Conservation (phyloP, 2,888 invertebrate species). For the Caenorhabditis macrosperma region DNA sequence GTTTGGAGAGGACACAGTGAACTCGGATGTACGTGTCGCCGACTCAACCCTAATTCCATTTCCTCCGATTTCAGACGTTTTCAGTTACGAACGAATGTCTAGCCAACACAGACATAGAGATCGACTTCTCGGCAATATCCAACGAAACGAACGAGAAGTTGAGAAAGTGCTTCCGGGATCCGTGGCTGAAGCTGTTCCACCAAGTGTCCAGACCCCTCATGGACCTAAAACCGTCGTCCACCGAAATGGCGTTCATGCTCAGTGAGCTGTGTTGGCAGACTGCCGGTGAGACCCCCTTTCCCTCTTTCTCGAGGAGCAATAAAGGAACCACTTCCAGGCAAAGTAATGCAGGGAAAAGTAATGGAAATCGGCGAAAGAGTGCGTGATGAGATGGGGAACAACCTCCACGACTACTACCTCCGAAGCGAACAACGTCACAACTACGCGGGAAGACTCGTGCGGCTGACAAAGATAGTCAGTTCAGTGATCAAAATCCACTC, state of each 20-base stretch:
- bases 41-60: not conserved
- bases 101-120: not conserved
- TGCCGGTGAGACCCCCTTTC: slow-evolving; percentile 57
- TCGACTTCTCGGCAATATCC: slow-evolving; percentile 48
- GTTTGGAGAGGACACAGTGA: slow-evolving; percentile 12
- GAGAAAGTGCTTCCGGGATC: slow-evolving; percentile 40
- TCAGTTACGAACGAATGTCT: not conserved
- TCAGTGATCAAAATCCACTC: slow-evolving; percentile 56
- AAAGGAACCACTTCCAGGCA: slow-evolving; percentile 24
- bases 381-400: slow-evolving; percentile 47
- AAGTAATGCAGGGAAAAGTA: slow-evolving; percentile 31
- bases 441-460: slow-evolving; percentile 61
- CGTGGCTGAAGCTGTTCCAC: slow-evolving; percentile 22
- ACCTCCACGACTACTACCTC: slow-evolving; percentile 56
- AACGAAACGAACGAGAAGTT: slow-evolving; percentile 35
- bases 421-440: slow-evolving; percentile 20
- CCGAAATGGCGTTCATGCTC: slow-evolving; percentile 58
- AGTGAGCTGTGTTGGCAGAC: slow-evolving; percentile 56
- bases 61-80: slow-evolving; percentile 22
- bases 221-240: slow-evolving; percentile 27
- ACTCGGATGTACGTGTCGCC: not conserved
- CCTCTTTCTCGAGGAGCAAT: not conserved
- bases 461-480: slow-evolving; percentile 60
- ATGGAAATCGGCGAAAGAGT: slow-evolving; percentile 45
- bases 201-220: slow-evolving; percentile 34